Evolutionary conservation across 2,797 vertebrate genomes (phyloP).

Genomic region (Odontamblyopus lacepedii): DNA sequence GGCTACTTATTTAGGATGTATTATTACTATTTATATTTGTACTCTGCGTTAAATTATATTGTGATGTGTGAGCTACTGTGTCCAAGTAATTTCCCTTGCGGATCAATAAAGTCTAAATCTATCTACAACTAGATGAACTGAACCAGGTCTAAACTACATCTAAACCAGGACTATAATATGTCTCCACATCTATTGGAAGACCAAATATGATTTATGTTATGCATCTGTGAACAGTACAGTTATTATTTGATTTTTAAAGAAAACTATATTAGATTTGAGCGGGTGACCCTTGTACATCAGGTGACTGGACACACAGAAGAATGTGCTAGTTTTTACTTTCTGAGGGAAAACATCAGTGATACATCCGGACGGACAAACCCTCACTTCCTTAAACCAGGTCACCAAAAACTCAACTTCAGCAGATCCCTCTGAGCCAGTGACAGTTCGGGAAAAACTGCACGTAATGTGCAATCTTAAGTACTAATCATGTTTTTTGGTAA

Average conservation of each 20-base stretch:
- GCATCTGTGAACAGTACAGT: no score
- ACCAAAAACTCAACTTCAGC: constrained; percentile 7
- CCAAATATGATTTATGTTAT: no score
- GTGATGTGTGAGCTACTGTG: no score
- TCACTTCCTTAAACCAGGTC: constrained; percentile 23
- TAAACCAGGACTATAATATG: neutral
- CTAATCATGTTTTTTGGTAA: neutral
- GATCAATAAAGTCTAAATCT: no score
- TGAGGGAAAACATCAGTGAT: constrained; percentile 25
- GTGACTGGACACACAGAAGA: constrained; percentile 13
- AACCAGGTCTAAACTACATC: neutral
- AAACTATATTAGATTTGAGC: neutral
- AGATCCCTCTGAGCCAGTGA: neutral
- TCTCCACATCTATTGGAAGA: no score
- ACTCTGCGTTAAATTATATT: no score
- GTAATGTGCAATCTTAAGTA: neutral
- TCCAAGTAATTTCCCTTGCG: no score
- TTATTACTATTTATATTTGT: no score
- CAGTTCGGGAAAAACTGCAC: neutral
- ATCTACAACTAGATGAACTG: neutral
- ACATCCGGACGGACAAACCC: constrained; percentile 39
- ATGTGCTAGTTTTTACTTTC: constrained; percentile 43
- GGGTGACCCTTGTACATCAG: neutral
- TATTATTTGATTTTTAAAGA: no score
- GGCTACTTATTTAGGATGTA: no score